These are phyloP conservation scores for Chrysaora quinquecirrha DNA, from an alignment of 30 jellyfish, hydroid and myxozoan genomes.

Conservation along the genomic window DNA sequence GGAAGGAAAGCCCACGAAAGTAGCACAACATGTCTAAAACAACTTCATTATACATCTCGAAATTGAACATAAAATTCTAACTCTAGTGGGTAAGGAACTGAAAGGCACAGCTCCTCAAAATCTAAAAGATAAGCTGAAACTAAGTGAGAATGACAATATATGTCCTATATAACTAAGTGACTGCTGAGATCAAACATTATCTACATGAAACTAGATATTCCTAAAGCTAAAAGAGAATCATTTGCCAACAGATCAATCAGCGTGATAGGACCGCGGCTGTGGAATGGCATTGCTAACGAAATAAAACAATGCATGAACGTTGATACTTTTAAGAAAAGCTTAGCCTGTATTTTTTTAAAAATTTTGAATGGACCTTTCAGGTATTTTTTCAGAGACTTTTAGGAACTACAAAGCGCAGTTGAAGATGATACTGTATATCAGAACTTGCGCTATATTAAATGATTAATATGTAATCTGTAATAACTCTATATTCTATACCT, in stretches of 20 bases:
- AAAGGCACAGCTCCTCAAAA: slow-evolving; percentile 29
- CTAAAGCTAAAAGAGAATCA: background rate
- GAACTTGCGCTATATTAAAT: slow-evolving; percentile 23
- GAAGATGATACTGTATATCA: slow-evolving; percentile 9
- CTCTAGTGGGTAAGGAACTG: slow-evolving; percentile 21
- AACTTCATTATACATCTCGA: slow-evolving; percentile 24
- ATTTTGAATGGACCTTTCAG: slow-evolving; percentile 18
- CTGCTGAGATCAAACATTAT: background rate
- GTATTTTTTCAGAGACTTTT: background rate
- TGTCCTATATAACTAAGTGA: too few species aligned
- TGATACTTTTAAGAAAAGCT: background rate
- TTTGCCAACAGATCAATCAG: background rate
- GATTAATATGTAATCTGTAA: background rate
- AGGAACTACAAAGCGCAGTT: slow-evolving; percentile 21
- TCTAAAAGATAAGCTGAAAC: slow-evolving; percentile 9
- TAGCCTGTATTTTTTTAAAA: slow-evolving; percentile 3
- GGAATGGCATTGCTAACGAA: background rate
- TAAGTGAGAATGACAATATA: background rate
- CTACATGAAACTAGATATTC: slow-evolving; percentile 10
- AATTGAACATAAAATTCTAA: slow-evolving; percentile 24
- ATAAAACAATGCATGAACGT: background rate
- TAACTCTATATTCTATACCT: too few species aligned
- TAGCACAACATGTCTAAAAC: slow-evolving; percentile 19
- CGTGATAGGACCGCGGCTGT: slow-evolving; percentile 2
- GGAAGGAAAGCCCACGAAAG: slow-evolving; percentile 2